Evolutionary conservation across 2,797 vertebrate genomes (phyloP).

Genomic region (Myiotriccus ornatus): DNA sequence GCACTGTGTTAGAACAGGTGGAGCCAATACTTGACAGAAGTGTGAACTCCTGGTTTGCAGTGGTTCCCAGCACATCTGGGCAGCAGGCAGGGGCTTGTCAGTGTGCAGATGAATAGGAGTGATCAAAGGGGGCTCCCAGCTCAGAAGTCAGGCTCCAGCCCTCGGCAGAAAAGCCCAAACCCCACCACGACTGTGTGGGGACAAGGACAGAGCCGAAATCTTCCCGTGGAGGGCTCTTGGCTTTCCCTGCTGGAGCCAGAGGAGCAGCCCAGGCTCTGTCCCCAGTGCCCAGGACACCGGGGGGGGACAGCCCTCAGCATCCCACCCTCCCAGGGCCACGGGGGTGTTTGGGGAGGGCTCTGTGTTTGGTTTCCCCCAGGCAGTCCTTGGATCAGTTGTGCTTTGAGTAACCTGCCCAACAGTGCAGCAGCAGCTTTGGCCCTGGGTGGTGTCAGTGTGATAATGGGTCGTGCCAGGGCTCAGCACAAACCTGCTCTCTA

Average conservation of each 20-base stretch:
- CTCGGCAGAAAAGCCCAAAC: neutral
- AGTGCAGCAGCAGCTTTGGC: neutral
- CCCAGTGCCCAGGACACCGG: too few species aligned
- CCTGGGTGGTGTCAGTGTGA: neutral
- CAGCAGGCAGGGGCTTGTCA: neutral
- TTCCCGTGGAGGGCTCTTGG: neutral
- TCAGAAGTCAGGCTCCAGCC: neutral
- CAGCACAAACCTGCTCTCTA: neutral
- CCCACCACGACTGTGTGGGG: accelerated
- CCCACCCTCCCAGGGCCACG: accelerated
- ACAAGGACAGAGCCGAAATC: neutral
- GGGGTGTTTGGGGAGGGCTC: neutral
- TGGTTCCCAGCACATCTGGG: neutral
- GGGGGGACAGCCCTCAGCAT: neutral
- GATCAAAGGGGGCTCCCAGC: neutral
- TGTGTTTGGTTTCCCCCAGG: neutral
- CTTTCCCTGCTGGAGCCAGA: neutral
- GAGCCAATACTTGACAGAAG: neutral
- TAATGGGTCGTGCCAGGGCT: neutral
- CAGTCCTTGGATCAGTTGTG: neutral
- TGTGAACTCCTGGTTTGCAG: neutral
- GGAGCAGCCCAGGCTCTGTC: neutral
- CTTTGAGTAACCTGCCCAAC: neutral
- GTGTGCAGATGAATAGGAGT: neutral
- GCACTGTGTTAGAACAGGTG: neutral